Evolutionary conservation across 2,113 vertebrate species (phyloP).

Genomic region (Lanius collurio): DNA sequence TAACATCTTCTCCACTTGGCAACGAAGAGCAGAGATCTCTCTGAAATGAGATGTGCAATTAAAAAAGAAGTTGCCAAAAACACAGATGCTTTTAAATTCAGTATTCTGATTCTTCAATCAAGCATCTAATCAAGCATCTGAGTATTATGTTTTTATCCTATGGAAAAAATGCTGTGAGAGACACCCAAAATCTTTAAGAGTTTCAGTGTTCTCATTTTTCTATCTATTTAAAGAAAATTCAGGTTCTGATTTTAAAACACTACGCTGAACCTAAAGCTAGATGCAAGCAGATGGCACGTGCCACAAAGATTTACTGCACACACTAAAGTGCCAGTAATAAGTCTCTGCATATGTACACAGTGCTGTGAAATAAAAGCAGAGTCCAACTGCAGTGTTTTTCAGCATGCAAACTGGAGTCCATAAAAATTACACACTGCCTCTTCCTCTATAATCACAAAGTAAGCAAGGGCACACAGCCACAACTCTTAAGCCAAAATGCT

Average conservation of each 20-base stretch:
- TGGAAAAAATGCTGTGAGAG: not conserved
- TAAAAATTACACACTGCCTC: not conserved
- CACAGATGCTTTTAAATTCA: not conserved
- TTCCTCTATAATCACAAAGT: not conserved
- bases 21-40: slow-evolving; percentile 84
- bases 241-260: not conserved
- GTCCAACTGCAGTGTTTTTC: not conserved
- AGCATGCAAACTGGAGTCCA: not conserved
- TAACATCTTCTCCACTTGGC: slow-evolving; percentile 89
- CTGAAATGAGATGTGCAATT: slow-evolving; percentile 59
- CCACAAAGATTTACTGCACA: not conserved
- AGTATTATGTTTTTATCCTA: not conserved
- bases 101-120: not conserved
- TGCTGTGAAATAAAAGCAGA: not conserved
- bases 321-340: not conserved
- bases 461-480: not conserved
- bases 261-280: not conserved
- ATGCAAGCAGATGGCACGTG: not conserved
- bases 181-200: not conserved
- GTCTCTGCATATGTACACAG: not conserved
- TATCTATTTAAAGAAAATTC: not conserved
- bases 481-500: not conserved
- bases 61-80: not conserved
- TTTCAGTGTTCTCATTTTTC: not conserved
- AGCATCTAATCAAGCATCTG: not conserved